phyloP scores from a whole-genome alignment of 2,797 vertebrate genomes.

The Neosilurus hyrtlii region DNA sequence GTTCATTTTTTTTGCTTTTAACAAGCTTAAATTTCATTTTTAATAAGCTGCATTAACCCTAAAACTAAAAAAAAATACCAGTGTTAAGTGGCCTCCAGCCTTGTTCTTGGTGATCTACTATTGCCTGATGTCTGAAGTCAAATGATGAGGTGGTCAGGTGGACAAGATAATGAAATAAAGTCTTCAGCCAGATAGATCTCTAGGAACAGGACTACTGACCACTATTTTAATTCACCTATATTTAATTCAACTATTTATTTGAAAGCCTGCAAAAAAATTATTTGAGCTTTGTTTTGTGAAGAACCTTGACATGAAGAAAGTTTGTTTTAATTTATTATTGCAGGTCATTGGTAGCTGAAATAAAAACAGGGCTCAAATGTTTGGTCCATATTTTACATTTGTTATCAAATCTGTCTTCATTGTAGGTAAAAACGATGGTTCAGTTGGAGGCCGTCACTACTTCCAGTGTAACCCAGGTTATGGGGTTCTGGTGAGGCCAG shows the following conservation, averaged over 20 bases:
- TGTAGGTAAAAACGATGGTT: slow-evolving; percentile 91
- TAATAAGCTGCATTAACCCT: background rate
- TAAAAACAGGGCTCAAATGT: background rate
- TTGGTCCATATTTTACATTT: background rate
- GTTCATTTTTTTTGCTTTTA: background rate
- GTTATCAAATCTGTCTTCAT: background rate
- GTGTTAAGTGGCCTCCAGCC: too few species aligned
- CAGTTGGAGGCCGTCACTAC: slow-evolving; percentile 86
- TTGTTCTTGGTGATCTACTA: too few species aligned
- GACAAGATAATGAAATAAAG: too few species aligned
- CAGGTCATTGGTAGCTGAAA: background rate
- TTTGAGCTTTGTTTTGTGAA: background rate
- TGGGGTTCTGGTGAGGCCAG: slow-evolving; percentile 85
- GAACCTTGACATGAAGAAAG: background rate
- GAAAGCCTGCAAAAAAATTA: background rate
- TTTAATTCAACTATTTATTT: background rate
- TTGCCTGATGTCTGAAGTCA: too few species aligned
- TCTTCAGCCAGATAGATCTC: too few species aligned
- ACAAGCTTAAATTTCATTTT: background rate
- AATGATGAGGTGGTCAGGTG: too few species aligned
- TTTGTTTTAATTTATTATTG: background rate
- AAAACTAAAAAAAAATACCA: background rate
- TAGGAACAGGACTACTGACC: too few species aligned
- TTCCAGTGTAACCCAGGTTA: slow-evolving; percentile 90
- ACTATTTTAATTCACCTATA: too few species aligned